Conservation (phyloP, 1,140 invertebrate genomes). For the Drosophila truncata region DNA sequence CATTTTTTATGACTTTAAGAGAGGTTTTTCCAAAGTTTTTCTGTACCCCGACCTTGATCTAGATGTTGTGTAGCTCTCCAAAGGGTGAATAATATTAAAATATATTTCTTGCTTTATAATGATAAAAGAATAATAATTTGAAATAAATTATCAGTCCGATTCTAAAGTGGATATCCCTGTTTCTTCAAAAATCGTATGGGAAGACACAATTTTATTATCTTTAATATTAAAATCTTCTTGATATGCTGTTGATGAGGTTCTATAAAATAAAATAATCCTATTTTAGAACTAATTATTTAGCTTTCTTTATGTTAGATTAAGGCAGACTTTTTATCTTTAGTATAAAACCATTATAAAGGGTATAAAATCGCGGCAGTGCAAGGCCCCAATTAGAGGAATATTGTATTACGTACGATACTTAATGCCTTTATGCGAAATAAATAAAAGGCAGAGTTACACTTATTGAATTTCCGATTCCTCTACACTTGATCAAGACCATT, state of each 20-base stretch:
- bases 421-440: too few relatives aligned
- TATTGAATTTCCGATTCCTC: conserved; percentile 20
- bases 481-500: conserved; percentile 36
- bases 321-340: too few relatives aligned
- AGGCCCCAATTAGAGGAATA: too few relatives aligned
- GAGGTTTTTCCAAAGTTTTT: not conserved
- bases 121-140: too few relatives aligned
- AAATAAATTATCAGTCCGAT: not conserved
- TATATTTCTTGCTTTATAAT: not conserved
- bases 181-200: not conserved
- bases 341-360: not conserved
- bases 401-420: conserved; percentile 9
- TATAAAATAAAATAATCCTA: too few relatives aligned
- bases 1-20: not conserved
- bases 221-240: not conserved
- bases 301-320: too few relatives aligned
- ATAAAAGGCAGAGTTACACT: conserved; percentile 22
- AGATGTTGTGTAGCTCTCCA: not conserved
- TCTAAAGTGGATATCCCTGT: not conserved
- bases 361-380: not conserved
- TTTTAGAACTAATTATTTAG: too few relatives aligned
- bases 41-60: not conserved
- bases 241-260: not conserved
- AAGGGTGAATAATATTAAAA: not conserved
- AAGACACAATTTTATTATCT: not conserved